Conservation (phyloP, 1,140 invertebrate genomes). For the Mya arenaria region DNA sequence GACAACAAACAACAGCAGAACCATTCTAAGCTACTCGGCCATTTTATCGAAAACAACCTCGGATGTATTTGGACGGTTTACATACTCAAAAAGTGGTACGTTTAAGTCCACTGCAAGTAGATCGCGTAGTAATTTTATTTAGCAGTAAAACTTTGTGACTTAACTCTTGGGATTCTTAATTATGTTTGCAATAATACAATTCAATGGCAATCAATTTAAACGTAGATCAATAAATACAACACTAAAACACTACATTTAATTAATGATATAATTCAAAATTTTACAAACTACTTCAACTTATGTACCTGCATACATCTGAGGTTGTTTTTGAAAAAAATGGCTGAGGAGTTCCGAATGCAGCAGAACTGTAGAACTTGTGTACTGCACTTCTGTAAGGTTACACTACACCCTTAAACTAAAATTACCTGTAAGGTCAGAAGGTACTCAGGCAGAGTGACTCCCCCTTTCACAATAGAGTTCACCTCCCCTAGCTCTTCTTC, state of each 20-base stretch:
- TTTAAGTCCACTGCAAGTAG: too few species aligned
- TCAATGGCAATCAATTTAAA: too few species aligned
- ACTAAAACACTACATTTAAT: background rate
- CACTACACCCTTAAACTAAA: background rate
- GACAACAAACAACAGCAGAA: too few species aligned
- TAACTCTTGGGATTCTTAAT: too few species aligned
- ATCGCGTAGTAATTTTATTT: too few species aligned
- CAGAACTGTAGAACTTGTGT: background rate
- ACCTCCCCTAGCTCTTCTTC: constrained; percentile 61
- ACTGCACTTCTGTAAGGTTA: background rate
- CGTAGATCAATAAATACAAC: background rate
- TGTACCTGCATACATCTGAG: background rate
- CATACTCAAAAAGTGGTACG: too few species aligned
- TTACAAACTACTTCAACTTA: background rate
- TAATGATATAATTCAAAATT: background rate
- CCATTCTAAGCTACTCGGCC: too few species aligned
- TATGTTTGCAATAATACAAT: too few species aligned
- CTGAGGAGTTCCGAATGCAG: background rate
- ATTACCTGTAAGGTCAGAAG: constrained; percentile 61
- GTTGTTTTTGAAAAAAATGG: background rate
- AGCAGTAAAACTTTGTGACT: too few species aligned
- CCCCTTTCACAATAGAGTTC: constrained; percentile 71
- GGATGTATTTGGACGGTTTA: too few species aligned
- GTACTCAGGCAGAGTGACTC: constrained; percentile 68
- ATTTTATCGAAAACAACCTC: too few species aligned